A percentile compares a stretch with the other conserved stretches of the same genome.
These are phyloP conservation scores for Pterobdella sp. DNA, from an alignment of 2,888 invertebrate genomes.

Conservation along the genomic window DNA sequence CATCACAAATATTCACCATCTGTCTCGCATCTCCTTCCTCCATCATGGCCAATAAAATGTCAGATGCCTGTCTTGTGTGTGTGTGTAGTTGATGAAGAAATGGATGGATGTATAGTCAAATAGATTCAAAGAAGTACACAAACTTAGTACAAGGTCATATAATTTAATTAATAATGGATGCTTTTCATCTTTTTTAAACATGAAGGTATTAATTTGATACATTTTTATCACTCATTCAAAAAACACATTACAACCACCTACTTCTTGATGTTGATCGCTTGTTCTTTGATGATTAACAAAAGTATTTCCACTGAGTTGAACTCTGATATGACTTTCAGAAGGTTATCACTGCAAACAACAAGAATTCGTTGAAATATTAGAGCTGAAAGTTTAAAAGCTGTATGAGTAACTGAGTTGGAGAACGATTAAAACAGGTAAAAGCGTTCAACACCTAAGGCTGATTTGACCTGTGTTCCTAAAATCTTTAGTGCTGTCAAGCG, in stretches of 20 bases:
- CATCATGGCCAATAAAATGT: constrained; percentile 45
- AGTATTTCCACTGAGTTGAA: constrained; percentile 47
- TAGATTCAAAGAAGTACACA: too few relatives aligned
- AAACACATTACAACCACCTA: background rate
- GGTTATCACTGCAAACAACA: constrained; percentile 41
- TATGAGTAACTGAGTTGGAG: background rate
- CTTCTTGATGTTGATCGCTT: constrained; percentile 33
- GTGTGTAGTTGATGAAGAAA: too few relatives aligned
- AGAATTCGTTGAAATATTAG: background rate
- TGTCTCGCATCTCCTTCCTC: constrained; percentile 45
- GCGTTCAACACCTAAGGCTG: too few relatives aligned
- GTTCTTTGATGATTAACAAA: constrained; percentile 47
- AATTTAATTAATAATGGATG: background rate
- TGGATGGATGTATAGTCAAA: too few relatives aligned
- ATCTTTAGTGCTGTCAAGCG: background rate
- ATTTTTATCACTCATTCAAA: background rate
- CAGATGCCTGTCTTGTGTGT: constrained; percentile 49
- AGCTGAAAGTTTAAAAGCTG: background rate
- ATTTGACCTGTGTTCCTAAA: too few relatives aligned
- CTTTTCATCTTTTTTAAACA: background rate
- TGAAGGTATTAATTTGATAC: background rate
- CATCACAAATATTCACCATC: constrained; percentile 46
- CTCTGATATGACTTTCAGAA: constrained; percentile 44
- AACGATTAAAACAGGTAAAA: too few relatives aligned
- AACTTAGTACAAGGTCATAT: too few relatives aligned